Conservation (phyloP, 2,888 invertebrate species). For the Chloroclysta siterata region DNA sequence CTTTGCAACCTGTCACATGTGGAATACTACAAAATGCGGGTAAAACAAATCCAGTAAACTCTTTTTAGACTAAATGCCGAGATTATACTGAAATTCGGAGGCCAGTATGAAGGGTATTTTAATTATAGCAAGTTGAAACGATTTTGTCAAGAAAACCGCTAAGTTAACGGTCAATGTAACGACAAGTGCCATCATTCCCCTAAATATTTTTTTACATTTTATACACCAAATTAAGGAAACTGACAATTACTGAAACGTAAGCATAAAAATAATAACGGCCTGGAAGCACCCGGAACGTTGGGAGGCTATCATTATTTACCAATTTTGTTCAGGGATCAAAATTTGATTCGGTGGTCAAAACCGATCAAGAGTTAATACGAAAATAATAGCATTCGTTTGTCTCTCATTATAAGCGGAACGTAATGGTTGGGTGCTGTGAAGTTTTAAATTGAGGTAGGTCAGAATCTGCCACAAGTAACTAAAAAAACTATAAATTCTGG, state of each 20-base stretch:
- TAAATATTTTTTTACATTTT: slow-evolving; percentile 1
- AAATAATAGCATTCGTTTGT: slow-evolving; percentile 78
- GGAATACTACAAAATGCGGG: too few relatives aligned
- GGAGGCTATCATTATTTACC: slow-evolving; percentile 71
- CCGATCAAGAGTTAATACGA: slow-evolving; percentile 77
- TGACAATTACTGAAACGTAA: slow-evolving; percentile 38
- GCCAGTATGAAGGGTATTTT: neutral
- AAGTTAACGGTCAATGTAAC: neutral
- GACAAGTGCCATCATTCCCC: neutral
- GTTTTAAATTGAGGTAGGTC: slow-evolving; percentile 21
- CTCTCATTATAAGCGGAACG: slow-evolving; percentile 64
- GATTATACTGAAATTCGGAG: neutral
- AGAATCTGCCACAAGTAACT: neutral
- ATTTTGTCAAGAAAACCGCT: slow-evolving; percentile 4
- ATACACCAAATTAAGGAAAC: slow-evolving; percentile 32
- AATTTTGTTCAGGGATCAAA: slow-evolving; percentile 63
- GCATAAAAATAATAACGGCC: slow-evolving; percentile 48
- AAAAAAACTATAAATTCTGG: neutral
- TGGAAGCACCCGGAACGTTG: slow-evolving; percentile 49
- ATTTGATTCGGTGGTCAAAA: slow-evolving; percentile 67
- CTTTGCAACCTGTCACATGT: too few relatives aligned
- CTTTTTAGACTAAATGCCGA: neutral
- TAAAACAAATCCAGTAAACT: too few relatives aligned
- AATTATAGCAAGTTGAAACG: neutral
- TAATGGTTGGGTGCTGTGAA: slow-evolving; percentile 46